Evolutionary conservation across 1,140 invertebrate genomes (phyloP).

Genomic region (Anoplophora glabripennis): DNA sequence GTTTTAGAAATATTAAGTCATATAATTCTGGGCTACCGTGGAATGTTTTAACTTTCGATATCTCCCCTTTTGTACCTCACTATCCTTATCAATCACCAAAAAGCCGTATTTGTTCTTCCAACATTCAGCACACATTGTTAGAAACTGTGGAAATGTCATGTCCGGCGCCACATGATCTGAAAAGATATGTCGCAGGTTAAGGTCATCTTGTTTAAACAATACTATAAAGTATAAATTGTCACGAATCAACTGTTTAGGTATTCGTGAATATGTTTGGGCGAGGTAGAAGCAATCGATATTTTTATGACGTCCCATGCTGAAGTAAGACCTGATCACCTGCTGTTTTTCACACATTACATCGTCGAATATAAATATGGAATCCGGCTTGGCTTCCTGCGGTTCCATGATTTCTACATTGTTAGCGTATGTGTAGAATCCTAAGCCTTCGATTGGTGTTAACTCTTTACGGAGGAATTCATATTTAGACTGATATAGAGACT

Average conservation of each 20-base stretch:
- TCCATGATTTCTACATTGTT: too few relatives aligned
- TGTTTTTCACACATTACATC: too few relatives aligned
- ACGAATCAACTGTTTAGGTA: slow-evolving; percentile 48
- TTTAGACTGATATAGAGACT: slow-evolving; percentile 27
- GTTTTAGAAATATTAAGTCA: too few relatives aligned
- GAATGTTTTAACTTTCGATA: too few relatives aligned
- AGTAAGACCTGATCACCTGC: too few relatives aligned
- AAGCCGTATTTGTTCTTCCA: slow-evolving; percentile 15
- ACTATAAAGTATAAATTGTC: slow-evolving; percentile 48
- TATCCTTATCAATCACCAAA: slow-evolving; percentile 15
- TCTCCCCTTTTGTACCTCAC: too few relatives aligned
- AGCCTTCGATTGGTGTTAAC: slow-evolving; percentile 24
- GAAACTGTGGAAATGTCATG: slow-evolving; percentile 21
- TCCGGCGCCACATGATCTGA: slow-evolving; percentile 26
- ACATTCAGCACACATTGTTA: slow-evolving; percentile 15
- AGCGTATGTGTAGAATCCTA: too few relatives aligned
- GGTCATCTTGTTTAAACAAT: slow-evolving; percentile 38
- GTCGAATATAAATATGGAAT: too few relatives aligned
- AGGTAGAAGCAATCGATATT: slow-evolving; percentile 33
- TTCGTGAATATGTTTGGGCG: slow-evolving; percentile 45
- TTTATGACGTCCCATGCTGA: too few relatives aligned
- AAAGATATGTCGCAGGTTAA: slow-evolving; percentile 24
- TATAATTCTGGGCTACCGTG: too few relatives aligned
- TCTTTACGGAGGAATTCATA: slow-evolving; percentile 21
- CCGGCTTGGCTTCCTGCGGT: too few relatives aligned